Evolutionary conservation across 2,113 vertebrate species (phyloP).

Genomic region (Regulus satrapa): DNA sequence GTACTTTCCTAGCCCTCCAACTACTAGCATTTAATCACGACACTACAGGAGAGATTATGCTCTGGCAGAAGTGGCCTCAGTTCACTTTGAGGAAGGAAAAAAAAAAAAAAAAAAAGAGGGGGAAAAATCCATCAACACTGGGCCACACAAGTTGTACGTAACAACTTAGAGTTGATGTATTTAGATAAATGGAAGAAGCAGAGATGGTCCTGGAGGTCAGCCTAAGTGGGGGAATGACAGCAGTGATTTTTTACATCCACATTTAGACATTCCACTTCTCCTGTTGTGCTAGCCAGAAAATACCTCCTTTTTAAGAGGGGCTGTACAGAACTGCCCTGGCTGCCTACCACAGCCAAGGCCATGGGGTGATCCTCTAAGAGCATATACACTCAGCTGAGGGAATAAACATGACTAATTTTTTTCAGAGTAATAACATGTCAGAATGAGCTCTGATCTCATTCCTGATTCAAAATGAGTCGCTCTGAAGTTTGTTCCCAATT

Average conservation of each 20-base stretch:
- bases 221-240: background rate
- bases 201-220: background rate
- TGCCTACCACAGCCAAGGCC: background rate
- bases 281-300: background rate
- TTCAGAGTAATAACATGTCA: background rate
- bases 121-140: background rate
- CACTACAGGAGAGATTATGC: background rate
- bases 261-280: background rate
- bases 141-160: conserved; percentile 61
- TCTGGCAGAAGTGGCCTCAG: background rate
- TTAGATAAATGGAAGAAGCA: conserved; percentile 31
- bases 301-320: background rate
- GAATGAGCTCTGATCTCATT: background rate
- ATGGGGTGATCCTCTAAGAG: background rate
- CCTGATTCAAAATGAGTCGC: background rate
- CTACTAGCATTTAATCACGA: conserved; percentile 29
- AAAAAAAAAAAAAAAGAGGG: rapidly evolving
- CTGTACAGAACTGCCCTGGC: background rate
- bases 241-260: background rate
- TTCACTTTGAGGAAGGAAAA: conserved; percentile 39
- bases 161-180: conserved; percentile 1
- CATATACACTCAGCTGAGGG: background rate
- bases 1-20: background rate
- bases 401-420: background rate
- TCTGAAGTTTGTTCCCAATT: conserved; percentile 23